phyloP scores from a whole-genome alignment of 2,113 vertebrate genomes.

The Mastomys natalensis region DNA sequence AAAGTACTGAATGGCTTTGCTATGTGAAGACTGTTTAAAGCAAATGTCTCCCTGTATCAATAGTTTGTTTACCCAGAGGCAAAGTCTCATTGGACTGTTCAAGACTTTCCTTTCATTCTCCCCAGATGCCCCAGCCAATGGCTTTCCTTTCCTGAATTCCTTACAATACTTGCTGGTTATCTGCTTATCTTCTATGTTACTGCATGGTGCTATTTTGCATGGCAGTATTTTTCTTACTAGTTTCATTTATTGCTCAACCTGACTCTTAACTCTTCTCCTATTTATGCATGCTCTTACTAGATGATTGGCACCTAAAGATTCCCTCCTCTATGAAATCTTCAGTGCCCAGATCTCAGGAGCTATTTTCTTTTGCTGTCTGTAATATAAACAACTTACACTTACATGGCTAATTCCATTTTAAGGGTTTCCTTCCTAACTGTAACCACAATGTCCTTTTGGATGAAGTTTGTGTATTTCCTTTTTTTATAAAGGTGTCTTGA shows the following conservation, averaged over 20 bases:
- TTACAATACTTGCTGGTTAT: neutral
- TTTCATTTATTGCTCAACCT: conserved; percentile 9
- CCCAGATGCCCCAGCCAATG: neutral
- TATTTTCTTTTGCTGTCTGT: neutral
- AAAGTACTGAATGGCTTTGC: neutral
- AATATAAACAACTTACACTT: conserved; percentile 44
- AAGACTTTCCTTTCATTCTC: neutral
- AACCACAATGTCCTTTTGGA: conserved; percentile 17
- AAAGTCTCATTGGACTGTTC: conserved; percentile 21
- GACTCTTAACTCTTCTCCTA: conserved; percentile 42
- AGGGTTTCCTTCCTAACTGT: conserved; percentile 10
- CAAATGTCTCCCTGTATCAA: conserved; percentile 35
- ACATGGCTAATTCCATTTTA: neutral
- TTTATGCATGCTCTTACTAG: conserved; percentile 30
- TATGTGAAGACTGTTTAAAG: neutral
- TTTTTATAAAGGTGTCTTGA: conserved; percentile 44
- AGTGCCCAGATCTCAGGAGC: conserved; percentile 26
- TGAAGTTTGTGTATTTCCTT: neutral
- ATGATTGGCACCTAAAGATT: neutral
- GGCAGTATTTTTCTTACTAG: conserved; percentile 7
- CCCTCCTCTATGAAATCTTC: neutral
- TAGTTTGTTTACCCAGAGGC: neutral
- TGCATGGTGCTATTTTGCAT: neutral
- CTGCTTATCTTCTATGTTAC: neutral
- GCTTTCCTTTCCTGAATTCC: conserved; percentile 19